Evolutionary conservation across 2,888 invertebrate species (phyloP).

Genomic region (Microctonus hyperodae): DNA sequence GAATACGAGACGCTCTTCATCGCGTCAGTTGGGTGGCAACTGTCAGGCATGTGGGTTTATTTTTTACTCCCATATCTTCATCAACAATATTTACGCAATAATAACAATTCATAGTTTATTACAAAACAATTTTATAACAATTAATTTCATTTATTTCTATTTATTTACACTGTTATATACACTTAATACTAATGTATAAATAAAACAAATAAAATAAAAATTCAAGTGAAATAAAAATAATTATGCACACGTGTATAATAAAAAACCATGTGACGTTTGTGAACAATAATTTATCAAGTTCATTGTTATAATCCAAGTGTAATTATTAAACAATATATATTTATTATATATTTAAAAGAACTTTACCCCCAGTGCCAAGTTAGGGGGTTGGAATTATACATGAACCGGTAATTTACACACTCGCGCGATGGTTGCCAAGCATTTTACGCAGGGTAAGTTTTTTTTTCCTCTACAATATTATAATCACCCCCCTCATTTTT

Average conservation of each 20-base stretch:
- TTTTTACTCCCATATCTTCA: not conserved
- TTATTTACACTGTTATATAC: not conserved
- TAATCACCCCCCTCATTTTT: not conserved
- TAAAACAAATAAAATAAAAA: too few species aligned
- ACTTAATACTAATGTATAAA: too few species aligned
- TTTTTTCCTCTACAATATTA: too few species aligned
- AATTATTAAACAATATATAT: not conserved
- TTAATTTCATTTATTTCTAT: slow-evolving; percentile 17
- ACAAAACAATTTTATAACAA: not conserved
- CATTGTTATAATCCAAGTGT: slow-evolving; percentile 26
- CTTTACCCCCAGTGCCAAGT: slow-evolving; percentile 17
- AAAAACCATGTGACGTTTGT: slow-evolving; percentile 13
- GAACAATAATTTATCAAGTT: slow-evolving; percentile 9
- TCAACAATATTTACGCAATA: slow-evolving; percentile 33
- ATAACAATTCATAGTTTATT: not conserved
- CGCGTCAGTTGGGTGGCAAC: slow-evolving; percentile 61
- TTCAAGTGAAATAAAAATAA: too few species aligned
- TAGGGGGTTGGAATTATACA: slow-evolving; percentile 44
- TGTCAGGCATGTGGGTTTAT: slow-evolving; percentile 47
- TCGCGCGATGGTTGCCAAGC: slow-evolving; percentile 59
- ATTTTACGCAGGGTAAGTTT: slow-evolving; percentile 60
- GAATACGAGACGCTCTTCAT: slow-evolving; percentile 34
- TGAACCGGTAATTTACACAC: slow-evolving; percentile 48
- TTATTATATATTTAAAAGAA: not conserved
- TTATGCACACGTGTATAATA: not conserved